Evolutionary conservation across 1,140 invertebrate species (phyloP), one percentile per base, ranked within the genome.

Genomic region (Camponotus vicinus): DNA sequence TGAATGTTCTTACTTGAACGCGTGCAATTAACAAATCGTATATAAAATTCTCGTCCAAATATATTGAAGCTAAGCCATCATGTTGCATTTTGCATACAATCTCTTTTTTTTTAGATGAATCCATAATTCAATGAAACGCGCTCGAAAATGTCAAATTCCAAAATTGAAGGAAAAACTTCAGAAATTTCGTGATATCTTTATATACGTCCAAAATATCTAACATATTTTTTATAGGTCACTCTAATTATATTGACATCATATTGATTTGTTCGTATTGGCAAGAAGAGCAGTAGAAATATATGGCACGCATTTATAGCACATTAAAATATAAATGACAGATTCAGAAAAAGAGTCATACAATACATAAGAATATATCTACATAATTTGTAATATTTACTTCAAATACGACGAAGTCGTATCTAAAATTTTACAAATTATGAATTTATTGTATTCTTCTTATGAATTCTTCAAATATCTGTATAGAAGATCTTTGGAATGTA

Each of bases 1-100:
- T 15, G 18, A 57, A 88, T 79, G 71, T 78, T 18, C 27, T 45
- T 37, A 18, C 85, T 27, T 40, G 64, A n/a, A 21, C n/a, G 37
- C 9, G 52, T 73, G 40, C 11, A 27, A 2, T 11, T 13, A 52
- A 21, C 52, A 37, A 32, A n/a, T 13, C 11, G 57, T 78, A 3
- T 37, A n/a, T 40, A 42, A 1, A n/a, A 87, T 78, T 37, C 37
- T 15, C 11, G 21, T 45, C n/a, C 32, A 13, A 86, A 32, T 21
- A 45, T n/a, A 3, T 71, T 6, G 34, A 27, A 27, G 27, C 27
- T 21, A 59, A 49, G 15, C 2, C 9, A 1, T 85, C 13, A 40
- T 77, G 3, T 18, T 77, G 75, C 18, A 27, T 64, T 66, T 18
- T 13, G 49, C 8, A 21, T 21, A 37, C 32, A 78, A 66, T 66